Evolutionary conservation across 1,140 invertebrate species (phyloP).

Genomic region (Polypedilum vanderplanki): DNA sequence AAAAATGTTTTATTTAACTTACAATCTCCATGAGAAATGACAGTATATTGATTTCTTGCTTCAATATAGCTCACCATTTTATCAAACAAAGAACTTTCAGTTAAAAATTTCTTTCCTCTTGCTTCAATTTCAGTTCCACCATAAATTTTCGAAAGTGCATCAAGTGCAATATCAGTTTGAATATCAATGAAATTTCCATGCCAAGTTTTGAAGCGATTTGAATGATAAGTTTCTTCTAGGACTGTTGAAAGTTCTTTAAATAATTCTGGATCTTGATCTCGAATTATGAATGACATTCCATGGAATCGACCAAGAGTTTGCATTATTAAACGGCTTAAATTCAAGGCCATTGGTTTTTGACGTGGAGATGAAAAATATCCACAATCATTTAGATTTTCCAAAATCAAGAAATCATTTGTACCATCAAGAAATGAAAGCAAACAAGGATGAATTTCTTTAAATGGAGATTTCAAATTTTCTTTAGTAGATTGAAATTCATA

Average conservation of each 20-base stretch:
- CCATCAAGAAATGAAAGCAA: slow-evolving; percentile 52
- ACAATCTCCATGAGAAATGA: slow-evolving; percentile 62
- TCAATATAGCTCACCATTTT: slow-evolving; percentile 40
- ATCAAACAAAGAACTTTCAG: slow-evolving; percentile 41
- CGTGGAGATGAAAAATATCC: slow-evolving; percentile 48
- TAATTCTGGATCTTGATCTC: slow-evolving; percentile 51
- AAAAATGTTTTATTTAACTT: background rate
- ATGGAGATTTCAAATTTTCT: slow-evolving; percentile 45
- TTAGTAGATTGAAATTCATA: slow-evolving; percentile 46
- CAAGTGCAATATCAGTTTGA: slow-evolving; percentile 48
- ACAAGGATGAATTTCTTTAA: slow-evolving; percentile 49
- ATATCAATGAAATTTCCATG: slow-evolving; percentile 53
- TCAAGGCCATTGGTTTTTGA: slow-evolving; percentile 48
- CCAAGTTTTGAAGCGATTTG: slow-evolving; percentile 52
- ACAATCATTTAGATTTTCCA: slow-evolving; percentile 54
- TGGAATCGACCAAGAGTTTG: slow-evolving; percentile 59
- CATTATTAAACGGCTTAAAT: slow-evolving; percentile 49
- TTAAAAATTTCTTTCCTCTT: slow-evolving; percentile 49
- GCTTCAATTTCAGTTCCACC: slow-evolving; percentile 51
- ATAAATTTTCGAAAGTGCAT: slow-evolving; percentile 57
- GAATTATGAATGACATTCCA: slow-evolving; percentile 59
- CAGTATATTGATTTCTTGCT: slow-evolving; percentile 44
- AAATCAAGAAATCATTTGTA: slow-evolving; percentile 54
- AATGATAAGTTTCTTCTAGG: slow-evolving; percentile 54
- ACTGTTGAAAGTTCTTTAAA: slow-evolving; percentile 46